Evolutionary conservation across 35 echinoderm and acorn worm species (phyloP).

Genomic region (Amphiura filiformis): DNA sequence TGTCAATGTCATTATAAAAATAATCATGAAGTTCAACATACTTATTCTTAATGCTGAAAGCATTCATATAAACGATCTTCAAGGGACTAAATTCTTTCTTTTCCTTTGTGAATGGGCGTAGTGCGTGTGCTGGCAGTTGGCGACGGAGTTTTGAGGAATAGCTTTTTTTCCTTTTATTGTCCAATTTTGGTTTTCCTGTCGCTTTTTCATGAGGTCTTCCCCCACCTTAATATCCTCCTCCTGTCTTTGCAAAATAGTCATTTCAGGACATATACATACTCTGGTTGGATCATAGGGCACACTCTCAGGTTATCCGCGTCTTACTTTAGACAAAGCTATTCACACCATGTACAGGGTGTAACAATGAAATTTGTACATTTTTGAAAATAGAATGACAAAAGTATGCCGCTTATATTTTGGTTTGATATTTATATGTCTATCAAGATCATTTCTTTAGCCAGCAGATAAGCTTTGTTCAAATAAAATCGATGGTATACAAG

Average conservation of each 20-base stretch:
- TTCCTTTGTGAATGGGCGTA: neutral
- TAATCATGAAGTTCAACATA: neutral
- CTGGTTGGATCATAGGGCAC: neutral
- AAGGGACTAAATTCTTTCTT: neutral
- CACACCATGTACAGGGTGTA: no score
- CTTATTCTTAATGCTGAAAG: slow-evolving; percentile 16
- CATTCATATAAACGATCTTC: neutral
- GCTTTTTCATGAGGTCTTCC: neutral
- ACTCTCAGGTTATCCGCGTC: no score
- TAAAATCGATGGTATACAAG: no score
- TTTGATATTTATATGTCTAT: no score
- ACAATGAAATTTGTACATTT: no score
- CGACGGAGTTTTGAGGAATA: neutral
- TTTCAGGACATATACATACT: neutral
- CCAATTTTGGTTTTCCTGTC: neutral
- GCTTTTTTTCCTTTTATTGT: neutral
- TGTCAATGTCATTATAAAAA: neutral
- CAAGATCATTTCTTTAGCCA: no score
- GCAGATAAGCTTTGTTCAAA: no score
- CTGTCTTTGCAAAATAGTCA: neutral
- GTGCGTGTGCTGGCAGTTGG: neutral
- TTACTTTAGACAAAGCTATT: no score
- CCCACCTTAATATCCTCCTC: neutral
- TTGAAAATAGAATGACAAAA: no score
- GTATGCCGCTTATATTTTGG: no score